These are phyloP conservation scores for Falco novaeseelandiae DNA, from an alignment of 2,797 vertebrate species.

Conservation along the genomic window DNA sequence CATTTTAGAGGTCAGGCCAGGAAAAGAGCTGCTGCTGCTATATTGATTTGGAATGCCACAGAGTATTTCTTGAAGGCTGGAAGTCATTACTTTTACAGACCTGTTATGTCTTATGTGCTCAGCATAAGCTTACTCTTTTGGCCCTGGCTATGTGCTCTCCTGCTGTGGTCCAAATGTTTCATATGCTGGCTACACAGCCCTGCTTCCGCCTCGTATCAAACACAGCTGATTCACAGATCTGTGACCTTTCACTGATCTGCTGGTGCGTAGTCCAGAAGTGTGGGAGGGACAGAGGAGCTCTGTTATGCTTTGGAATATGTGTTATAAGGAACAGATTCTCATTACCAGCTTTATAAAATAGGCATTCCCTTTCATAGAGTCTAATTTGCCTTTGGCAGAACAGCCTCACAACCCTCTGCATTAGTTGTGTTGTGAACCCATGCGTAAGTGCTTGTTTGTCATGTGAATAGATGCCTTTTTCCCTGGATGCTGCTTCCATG, in stretches of 20 bases:
- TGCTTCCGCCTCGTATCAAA: neutral
- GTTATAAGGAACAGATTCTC: slow-evolving; percentile 33
- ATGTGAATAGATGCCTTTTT: slow-evolving; percentile 40
- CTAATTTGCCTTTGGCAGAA: slow-evolving; percentile 30
- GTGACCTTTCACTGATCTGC: slow-evolving; percentile 12
- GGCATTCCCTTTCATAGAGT: neutral
- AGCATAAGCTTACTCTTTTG: slow-evolving; percentile 41
- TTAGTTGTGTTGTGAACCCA: neutral
- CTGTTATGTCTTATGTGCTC: slow-evolving; percentile 57
- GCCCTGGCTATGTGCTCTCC: slow-evolving; percentile 9
- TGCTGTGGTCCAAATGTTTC: slow-evolving; percentile 54
- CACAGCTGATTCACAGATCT: slow-evolving; percentile 31
- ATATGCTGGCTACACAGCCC: neutral
- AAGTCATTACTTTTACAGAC: slow-evolving; percentile 60
- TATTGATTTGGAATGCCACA: slow-evolving; percentile 46
- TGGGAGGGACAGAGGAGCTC: slow-evolving; percentile 23
- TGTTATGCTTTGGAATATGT: neutral
- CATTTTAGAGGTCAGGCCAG: slow-evolving; percentile 37
- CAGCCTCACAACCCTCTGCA: neutral
- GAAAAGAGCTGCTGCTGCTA: slow-evolving; percentile 24
- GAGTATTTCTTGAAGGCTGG: slow-evolving; percentile 46
- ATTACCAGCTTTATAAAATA: slow-evolving; percentile 2
- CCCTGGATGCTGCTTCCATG: neutral
- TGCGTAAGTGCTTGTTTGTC: neutral
- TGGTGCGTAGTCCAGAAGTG: neutral